Percentiles rank a stretch among this genome's conserved stretches.
Evolutionary conservation across 2,797 vertebrate genomes (phyloP).

Genomic region (Echiichthys vipera): DNA sequence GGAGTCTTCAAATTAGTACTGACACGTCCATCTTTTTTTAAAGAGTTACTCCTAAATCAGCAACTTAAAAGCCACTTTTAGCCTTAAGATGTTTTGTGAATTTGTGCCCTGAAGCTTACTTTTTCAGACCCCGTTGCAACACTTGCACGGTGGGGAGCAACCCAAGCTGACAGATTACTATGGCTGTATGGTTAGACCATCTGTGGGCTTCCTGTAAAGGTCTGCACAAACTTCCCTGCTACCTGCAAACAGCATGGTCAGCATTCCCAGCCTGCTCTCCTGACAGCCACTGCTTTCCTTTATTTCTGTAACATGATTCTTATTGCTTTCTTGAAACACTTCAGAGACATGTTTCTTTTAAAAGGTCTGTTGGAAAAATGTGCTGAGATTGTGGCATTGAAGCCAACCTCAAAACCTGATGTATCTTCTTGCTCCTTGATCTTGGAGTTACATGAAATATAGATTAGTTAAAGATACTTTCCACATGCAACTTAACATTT

Average conservation of each 20-base stretch:
- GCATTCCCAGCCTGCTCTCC: slow-evolving; percentile 58
- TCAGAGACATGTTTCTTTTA: slow-evolving; percentile 59
- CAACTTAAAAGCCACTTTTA: too few relatives aligned
- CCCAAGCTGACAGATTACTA: slow-evolving; percentile 75
- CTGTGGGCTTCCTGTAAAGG: slow-evolving; percentile 66
- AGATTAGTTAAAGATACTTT: slow-evolving; percentile 12
- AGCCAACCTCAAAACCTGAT: slow-evolving; percentile 36
- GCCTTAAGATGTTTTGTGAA: too few relatives aligned
- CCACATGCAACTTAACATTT: neutral
- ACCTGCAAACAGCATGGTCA: slow-evolving; percentile 63
- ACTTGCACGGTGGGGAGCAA: slow-evolving; percentile 62
- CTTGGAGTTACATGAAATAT: slow-evolving; percentile 22
- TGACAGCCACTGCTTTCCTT: slow-evolving; percentile 47
- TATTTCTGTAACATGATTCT: slow-evolving; percentile 57
- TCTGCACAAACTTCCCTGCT: slow-evolving; percentile 44
- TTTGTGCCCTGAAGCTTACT: slow-evolving; percentile 38
- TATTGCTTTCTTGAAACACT: slow-evolving; percentile 32
- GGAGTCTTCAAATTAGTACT: too few relatives aligned
- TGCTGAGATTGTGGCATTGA: slow-evolving; percentile 44
- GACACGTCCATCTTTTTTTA: too few relatives aligned
- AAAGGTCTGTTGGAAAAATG: slow-evolving; percentile 61
- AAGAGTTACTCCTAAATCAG: too few relatives aligned
- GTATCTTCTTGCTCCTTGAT: slow-evolving; percentile 35
- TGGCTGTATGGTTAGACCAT: slow-evolving; percentile 61
- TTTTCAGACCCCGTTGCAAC: slow-evolving; percentile 59